phyloP scores from a whole-genome alignment of 2,888 invertebrate genomes.

The Cheilosia impressa region DNA sequence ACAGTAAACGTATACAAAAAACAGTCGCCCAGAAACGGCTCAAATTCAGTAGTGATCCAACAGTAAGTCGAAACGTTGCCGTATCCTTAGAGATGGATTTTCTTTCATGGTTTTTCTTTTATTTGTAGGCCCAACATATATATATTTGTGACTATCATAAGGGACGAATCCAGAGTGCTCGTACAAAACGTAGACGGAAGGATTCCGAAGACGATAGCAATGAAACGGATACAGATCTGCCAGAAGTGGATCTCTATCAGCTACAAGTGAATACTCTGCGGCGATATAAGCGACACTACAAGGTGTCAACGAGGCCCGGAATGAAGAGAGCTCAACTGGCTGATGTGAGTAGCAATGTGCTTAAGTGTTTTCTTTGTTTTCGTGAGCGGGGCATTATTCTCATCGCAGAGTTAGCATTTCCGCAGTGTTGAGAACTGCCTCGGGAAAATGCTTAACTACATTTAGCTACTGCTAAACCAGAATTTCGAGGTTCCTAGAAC shows the following conservation, averaged over 20 bases:
- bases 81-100: slow-evolving; percentile 9
- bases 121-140: slow-evolving; percentile 92
- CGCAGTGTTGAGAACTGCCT: no score
- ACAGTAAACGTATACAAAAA: slow-evolving; percentile 98
- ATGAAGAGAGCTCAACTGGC: slow-evolving; percentile 97
- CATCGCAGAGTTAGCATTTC: background rate
- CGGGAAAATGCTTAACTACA: no score
- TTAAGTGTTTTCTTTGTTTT: background rate
- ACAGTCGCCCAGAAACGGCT: slow-evolving; percentile 95
- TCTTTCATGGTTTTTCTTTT: slow-evolving; percentile 10
- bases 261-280: slow-evolving; percentile 97
- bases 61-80: slow-evolving; percentile 83
- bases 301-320: slow-evolving; percentile 95
- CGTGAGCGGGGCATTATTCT: background rate
- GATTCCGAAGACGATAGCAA: slow-evolving; percentile 98
- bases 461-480: slow-evolving; percentile 41
- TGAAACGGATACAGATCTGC: slow-evolving; percentile 95
- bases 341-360: slow-evolving; percentile 88
- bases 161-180: slow-evolving; percentile 97
- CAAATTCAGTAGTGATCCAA: slow-evolving; percentile 93
- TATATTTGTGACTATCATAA: slow-evolving; percentile 99
- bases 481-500: slow-evolving; percentile 29
- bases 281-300: slow-evolving; percentile 96
- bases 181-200: slow-evolving; percentile 94
- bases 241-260: slow-evolving; percentile 97